Evolutionary conservation across 1,140 invertebrate genomes (phyloP), one percentile per base, ranked within the genome.

Genomic region (Mylabris phalerata): DNA sequence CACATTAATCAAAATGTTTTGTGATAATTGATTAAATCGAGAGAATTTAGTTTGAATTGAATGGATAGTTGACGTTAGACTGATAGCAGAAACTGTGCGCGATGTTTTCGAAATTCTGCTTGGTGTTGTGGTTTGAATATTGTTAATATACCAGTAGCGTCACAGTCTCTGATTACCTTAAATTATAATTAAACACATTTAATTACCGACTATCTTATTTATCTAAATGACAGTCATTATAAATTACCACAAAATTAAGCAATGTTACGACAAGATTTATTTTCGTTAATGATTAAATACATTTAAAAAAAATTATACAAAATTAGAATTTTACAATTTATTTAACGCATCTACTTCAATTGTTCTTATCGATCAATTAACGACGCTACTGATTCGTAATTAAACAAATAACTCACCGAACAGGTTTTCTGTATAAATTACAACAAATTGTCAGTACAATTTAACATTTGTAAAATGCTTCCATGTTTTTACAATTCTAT

Each of bases 401-500:
- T 32, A 3, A 32, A 32, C 32, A 32, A 4, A 4, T 5, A 32
- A 32, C 32, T 32, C 4, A 32, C 32, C 32, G 32, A 32, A 32
- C 32, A 32, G 32, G 32, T 32, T 32, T 32, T 32, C 4, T 32
- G 7, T 5, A 32, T 32, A 32, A 32, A 32, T 32, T 32, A 32
- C 32, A 32, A 5, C 4, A 32, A 32, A 32, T 32, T 19, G 19
- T 32, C 42, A 57, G 19, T 19, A 50, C 44, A 54, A 42, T 61
- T 39, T 11, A 3, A 32, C 46, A n/a, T 24, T 7, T n/a, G 10
- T 13, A 52, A 60, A 73, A 65, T 71, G 64, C 3, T 54, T 52
- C 67, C 67, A 70, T 25, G 43, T 57, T 49, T 63, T 60, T 13
- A 73, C 58, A 6, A 57, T 42, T 48, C 60, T 60, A 45, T 67